phyloP scores from a whole-genome alignment of 2,888 invertebrate genomes.

The Oligia strigilis region DNA sequence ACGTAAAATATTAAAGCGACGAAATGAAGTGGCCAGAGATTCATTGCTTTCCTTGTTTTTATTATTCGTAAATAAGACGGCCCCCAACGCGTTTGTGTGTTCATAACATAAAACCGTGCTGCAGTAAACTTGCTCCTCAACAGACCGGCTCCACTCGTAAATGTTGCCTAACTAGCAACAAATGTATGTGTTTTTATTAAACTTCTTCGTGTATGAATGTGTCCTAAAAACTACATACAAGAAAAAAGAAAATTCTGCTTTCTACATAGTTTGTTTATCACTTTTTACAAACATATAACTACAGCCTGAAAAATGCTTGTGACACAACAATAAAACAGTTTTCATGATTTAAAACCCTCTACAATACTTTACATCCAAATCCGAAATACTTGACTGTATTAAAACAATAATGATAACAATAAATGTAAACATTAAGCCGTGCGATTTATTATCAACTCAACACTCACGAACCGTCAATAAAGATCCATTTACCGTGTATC shows the following conservation, averaged over 20 bases:
- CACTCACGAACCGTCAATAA: constrained; percentile 45
- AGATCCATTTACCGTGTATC: constrained; percentile 48
- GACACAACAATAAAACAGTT: not conserved
- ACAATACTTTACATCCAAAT: not conserved
- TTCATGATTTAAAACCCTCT: not conserved
- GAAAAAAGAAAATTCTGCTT: not conserved
- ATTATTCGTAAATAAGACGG: constrained; percentile 89
- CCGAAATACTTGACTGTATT: not conserved
- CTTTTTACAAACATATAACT: not conserved
- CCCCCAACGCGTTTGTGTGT: constrained; percentile 83
- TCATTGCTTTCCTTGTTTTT: constrained; percentile 90
- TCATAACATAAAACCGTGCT: constrained; percentile 87
- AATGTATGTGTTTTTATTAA: constrained; percentile 72
- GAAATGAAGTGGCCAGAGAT: constrained; percentile 90
- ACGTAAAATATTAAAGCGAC: constrained; percentile 90
- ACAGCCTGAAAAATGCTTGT: no score
- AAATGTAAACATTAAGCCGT: not conserved
- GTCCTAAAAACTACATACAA: constrained; percentile 37
- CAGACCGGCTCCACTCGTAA: constrained; percentile 79
- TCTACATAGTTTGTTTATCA: not conserved
- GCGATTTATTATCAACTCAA: constrained; percentile 23
- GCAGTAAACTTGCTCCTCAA: constrained; percentile 84
- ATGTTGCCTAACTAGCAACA: constrained; percentile 81
- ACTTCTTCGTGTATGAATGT: constrained; percentile 58
- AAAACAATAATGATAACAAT: constrained; percentile 9